These are phyloP conservation scores for Unio pictorum DNA, from an alignment of 2,888 invertebrate genomes.

Conservation along the genomic window DNA sequence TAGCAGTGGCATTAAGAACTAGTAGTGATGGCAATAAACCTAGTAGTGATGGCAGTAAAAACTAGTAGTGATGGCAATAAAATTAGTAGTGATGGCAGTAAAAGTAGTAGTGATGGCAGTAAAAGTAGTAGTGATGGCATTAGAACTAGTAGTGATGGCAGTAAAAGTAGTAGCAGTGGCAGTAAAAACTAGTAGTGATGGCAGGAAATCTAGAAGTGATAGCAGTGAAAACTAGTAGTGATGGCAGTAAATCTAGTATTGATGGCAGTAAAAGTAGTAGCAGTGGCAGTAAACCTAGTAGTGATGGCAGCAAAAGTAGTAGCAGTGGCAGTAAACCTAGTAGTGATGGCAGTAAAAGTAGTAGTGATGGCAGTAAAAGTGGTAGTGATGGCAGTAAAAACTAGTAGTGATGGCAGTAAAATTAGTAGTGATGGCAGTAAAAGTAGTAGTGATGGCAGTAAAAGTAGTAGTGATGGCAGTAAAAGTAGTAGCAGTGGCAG, in stretches of 20 bases:
- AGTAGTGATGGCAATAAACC: no score
- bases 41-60: no score
- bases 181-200: no score
- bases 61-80: not conserved
- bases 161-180: no score
- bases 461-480: not conserved
- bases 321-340: not conserved
- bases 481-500: not conserved
- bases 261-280: not conserved
- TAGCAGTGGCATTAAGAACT: no score
- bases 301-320: not conserved
- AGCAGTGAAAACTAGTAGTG: no score
- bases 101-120: not conserved
- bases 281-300: not conserved
- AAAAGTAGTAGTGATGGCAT: not conserved
- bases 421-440: not conserved
- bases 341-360: not conserved
- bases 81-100: not conserved
- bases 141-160: no score
- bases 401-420: not conserved
- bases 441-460: not conserved
- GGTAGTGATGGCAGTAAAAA: not conserved
- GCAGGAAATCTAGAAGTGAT: no score
- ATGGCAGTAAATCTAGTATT: not conserved
- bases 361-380: not conserved